These are phyloP conservation scores for Upupa epops DNA, from an alignment of 2,113 vertebrate species.

Conservation along the genomic window DNA sequence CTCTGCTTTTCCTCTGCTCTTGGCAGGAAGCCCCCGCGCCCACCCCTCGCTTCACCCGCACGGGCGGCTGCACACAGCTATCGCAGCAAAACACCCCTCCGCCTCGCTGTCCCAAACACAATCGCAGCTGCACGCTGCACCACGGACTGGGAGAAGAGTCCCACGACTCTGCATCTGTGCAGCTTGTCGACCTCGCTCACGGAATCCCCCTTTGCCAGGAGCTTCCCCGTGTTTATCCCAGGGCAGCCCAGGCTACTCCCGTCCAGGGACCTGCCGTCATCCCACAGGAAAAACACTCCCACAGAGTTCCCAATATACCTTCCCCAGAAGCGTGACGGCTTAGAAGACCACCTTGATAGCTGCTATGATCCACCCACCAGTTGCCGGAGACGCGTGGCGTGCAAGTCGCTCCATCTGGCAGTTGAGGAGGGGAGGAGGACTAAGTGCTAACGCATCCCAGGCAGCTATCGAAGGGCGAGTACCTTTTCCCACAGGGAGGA, in stretches of 20 bases:
- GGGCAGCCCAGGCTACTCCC: neutral
- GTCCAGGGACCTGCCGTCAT: neutral
- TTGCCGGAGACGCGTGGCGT: neutral
- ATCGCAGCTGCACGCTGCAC: neutral
- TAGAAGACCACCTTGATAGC: conserved; percentile 39
- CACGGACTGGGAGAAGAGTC: neutral
- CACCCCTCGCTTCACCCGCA: neutral
- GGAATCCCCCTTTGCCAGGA: neutral
- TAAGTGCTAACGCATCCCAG: neutral
- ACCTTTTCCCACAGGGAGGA: neutral
- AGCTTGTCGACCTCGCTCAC: fast-evolving
- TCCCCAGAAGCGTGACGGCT: neutral
- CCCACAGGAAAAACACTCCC: neutral
- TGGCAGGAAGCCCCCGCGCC: conserved; percentile 55
- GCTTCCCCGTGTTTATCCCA: fast-evolving
- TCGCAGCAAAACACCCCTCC: neutral
- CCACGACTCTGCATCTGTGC: neutral
- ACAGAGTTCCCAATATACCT: conserved; percentile 33
- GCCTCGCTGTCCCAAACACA: neutral
- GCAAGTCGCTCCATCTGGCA: conserved; percentile 31
- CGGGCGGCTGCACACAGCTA: neutral
- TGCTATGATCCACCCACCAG: conserved; percentile 50
- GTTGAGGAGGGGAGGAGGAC: conserved; percentile 1
- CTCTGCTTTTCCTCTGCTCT: conserved; percentile 63
- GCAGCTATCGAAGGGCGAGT: neutral